Conservation (phyloP, 2,888 invertebrate genomes). For the Acleris cristana region DNA sequence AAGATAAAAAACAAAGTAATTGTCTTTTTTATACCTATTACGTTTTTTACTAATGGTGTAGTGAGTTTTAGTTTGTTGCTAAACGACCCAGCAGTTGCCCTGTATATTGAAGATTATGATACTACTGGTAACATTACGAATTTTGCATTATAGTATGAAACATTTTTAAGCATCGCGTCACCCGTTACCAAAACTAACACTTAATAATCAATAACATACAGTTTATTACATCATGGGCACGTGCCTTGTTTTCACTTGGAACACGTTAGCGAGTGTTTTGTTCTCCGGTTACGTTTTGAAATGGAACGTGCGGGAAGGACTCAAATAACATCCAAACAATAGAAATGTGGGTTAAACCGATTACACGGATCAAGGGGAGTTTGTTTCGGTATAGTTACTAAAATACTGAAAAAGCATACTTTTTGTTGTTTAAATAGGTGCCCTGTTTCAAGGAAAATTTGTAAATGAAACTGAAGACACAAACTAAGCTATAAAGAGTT, state of each 20-base stretch:
- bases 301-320: constrained; percentile 16
- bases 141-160: background rate
- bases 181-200: constrained; percentile 2
- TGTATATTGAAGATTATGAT: background rate
- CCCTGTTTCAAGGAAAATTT: too few species aligned
- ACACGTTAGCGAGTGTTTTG: constrained; percentile 34
- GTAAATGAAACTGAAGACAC: too few species aligned
- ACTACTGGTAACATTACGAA: background rate
- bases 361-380: background rate
- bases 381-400: background rate
- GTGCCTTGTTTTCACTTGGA: constrained; percentile 35
- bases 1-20: too few species aligned
- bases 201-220: constrained; percentile 11
- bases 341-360: constrained; percentile 16
- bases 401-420: too few species aligned
- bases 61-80: too few species aligned
- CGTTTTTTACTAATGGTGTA: too few species aligned
- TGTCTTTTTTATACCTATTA: too few species aligned
- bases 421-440: too few species aligned
- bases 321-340: constrained; percentile 26
- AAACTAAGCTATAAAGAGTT: too few species aligned
- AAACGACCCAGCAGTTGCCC: too few species aligned
- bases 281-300: constrained; percentile 16
- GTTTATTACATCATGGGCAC: constrained; percentile 11
- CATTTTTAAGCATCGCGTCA: constrained; percentile 3